Conservation (phyloP, 2,113 vertebrate genomes). For the Gnathochromis pfefferi region DNA sequence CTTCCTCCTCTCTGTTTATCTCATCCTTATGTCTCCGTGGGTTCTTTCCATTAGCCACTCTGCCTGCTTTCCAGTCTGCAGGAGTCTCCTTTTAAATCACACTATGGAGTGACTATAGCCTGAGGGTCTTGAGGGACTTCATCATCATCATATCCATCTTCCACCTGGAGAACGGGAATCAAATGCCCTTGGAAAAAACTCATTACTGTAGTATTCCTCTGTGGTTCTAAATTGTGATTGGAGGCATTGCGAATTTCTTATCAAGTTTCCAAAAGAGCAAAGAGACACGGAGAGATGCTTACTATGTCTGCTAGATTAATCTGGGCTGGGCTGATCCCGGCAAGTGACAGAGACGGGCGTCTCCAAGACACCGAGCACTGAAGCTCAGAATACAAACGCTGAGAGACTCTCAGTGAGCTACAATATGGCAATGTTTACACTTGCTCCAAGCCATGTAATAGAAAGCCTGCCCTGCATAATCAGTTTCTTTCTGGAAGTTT, state of each 20-base stretch:
- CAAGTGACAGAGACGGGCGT: slow-evolving; percentile 3
- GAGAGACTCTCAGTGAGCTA: slow-evolving; percentile 30
- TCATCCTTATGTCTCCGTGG: slow-evolving; percentile 26
- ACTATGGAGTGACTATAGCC: slow-evolving; percentile 33
- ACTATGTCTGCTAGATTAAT: slow-evolving; percentile 49
- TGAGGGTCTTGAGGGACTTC: slow-evolving; percentile 35
- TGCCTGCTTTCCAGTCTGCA: slow-evolving; percentile 34
- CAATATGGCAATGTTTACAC: slow-evolving; percentile 65
- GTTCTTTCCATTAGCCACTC: slow-evolving; percentile 51
- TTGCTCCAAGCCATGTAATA: slow-evolving; percentile 52
- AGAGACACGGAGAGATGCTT: slow-evolving; percentile 13
- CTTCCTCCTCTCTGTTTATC: slow-evolving; percentile 26
- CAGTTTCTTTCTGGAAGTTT: slow-evolving; percentile 38
- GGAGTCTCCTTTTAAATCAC: slow-evolving; percentile 57
- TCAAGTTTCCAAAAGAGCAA: slow-evolving; percentile 44
- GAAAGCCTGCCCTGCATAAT: slow-evolving; percentile 46
- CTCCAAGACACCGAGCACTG: neutral
- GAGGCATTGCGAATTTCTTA: slow-evolving; percentile 51
- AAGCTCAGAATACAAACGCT: slow-evolving; percentile 1
- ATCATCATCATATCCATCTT: slow-evolving; percentile 39
- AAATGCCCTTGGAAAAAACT: slow-evolving; percentile 53
- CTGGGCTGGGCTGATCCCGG: slow-evolving; percentile 25
- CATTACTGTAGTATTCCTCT: slow-evolving; percentile 59
- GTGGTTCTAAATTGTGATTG: slow-evolving; percentile 58
- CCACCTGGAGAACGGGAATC: slow-evolving; percentile 51